These are phyloP conservation scores for Drosophila yakuba DNA, from an alignment of 1,140 invertebrate species.

Conservation along the genomic window DNA sequence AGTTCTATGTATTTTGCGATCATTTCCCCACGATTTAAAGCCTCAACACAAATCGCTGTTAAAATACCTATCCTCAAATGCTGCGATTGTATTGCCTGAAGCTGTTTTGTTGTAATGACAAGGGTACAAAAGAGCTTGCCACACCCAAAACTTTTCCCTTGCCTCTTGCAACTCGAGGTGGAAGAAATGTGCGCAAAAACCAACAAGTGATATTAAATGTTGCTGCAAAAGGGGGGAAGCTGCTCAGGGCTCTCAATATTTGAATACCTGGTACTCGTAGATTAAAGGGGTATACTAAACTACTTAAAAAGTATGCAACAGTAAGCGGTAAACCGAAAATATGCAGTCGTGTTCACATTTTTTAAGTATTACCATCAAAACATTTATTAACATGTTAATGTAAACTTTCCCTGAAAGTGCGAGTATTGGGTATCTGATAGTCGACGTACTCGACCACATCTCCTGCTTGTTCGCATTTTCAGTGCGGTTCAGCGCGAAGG, in stretches of 20 bases:
- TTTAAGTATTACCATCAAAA: no score
- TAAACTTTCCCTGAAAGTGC: no score
- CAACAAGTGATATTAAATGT: conserved; percentile 62
- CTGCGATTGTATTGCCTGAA: not conserved
- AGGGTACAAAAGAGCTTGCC: not conserved
- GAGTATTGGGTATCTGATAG: no score
- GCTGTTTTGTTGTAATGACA: not conserved
- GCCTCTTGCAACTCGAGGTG: not conserved
- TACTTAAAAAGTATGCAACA: no score
- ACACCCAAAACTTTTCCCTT: not conserved
- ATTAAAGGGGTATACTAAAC: no score
- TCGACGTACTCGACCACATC: no score
- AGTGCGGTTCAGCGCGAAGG: conserved; percentile 6
- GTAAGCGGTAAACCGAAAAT: no score
- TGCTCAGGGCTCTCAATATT: not conserved
- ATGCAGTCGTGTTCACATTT: no score
- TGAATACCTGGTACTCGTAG: not conserved
- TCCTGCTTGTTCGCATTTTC: conserved; percentile 3
- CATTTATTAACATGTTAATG: no score
- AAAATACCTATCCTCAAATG: not conserved
- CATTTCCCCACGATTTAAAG: no score
- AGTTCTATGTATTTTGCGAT: no score
- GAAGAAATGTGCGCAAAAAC: conserved; percentile 1
- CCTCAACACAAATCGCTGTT: no score
- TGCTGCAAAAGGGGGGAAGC: conserved; percentile 32